Evolutionary conservation across 2,888 invertebrate species (phyloP), one percentile per base, ranked within the genome.

Genomic region (Scaptomyza reducta): DNA sequence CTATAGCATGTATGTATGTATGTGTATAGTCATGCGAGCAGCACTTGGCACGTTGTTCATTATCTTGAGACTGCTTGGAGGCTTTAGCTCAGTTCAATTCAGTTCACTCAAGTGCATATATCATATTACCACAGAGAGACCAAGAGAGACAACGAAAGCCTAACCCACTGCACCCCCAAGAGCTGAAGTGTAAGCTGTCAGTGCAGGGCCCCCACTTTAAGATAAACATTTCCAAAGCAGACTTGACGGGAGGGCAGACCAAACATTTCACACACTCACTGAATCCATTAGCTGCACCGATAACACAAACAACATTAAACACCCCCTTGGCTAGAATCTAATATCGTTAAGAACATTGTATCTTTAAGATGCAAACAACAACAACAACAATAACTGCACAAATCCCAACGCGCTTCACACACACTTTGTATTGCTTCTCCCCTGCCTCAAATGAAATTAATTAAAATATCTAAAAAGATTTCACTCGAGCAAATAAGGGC

Each of bases 41-140:
- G 74, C 83, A 74, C 83, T 84, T 84, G 84, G 88, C 88, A 88
- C 86, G 84, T 88, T 88, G 78, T 87, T 88, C 87, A 84, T 84
- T 84, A 86, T 88, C 80, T 82, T 38, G 42, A 47, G 72, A 38
- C 47, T 25, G 75, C 79, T 40, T 75, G 69, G 67, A 59, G 79
- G 71, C 79, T 62, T 62, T 61, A 64, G 68, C 78, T 81, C 38
- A 38, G 38, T 14, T 38, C 38, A 38, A 14, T 40, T 40, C 16
- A 16, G 40, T 40, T 40, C 10, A 59, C 78, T 87, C 77, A 72
- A 81, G 81, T 81, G 66, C 81, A 70, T 70, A 84, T 80, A 82
- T 82, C 85, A 78, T 81, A 72, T 82, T 83, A 81, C 80, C 70
- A 67, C 57, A 49, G 66, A 33, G 61, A 27, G 61, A 45, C 54